phyloP scores from a whole-genome alignment of 2,113 vertebrate species.

The Podarcis cretensis region DNA sequence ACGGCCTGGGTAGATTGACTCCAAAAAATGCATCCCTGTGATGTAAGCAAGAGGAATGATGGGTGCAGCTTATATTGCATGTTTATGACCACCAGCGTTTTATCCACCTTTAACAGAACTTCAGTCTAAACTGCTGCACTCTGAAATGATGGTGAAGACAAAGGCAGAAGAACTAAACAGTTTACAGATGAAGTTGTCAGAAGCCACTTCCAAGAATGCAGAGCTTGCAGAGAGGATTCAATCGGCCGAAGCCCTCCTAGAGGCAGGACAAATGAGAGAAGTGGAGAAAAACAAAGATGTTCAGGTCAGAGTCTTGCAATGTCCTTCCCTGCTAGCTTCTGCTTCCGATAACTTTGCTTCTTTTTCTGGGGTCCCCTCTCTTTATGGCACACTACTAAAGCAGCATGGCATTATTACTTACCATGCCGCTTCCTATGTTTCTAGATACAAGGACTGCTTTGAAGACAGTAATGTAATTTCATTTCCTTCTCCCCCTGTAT shows the following conservation, averaged over 20 bases:
- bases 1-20: no score
- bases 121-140: slow-evolving; percentile 75
- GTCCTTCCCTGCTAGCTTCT: neutral
- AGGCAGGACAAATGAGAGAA: slow-evolving; percentile 80
- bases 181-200: slow-evolving; percentile 80
- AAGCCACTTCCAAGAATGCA: slow-evolving; percentile 77
- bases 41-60: neutral
- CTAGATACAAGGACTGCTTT: neutral
- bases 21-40: no score
- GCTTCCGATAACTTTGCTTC: neutral
- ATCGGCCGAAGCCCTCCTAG: slow-evolving; percentile 86
- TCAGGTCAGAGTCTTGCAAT: slow-evolving; percentile 68
- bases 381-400: neutral
- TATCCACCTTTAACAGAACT: slow-evolving; percentile 75
- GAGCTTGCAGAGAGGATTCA: slow-evolving; percentile 84
- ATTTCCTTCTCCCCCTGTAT: slow-evolving; percentile 31
- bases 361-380: neutral
- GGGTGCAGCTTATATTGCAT: fast-evolving
- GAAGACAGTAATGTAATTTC: neutral
- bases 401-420: neutral
- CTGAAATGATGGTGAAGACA: slow-evolving; percentile 81
- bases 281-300: slow-evolving; percentile 67
- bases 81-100: neutral
- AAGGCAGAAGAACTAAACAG: slow-evolving; percentile 78
- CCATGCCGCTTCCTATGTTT: neutral